phyloP scores from a whole-genome alignment of 2,888 invertebrate species.

The Cosmopolites sordidus region DNA sequence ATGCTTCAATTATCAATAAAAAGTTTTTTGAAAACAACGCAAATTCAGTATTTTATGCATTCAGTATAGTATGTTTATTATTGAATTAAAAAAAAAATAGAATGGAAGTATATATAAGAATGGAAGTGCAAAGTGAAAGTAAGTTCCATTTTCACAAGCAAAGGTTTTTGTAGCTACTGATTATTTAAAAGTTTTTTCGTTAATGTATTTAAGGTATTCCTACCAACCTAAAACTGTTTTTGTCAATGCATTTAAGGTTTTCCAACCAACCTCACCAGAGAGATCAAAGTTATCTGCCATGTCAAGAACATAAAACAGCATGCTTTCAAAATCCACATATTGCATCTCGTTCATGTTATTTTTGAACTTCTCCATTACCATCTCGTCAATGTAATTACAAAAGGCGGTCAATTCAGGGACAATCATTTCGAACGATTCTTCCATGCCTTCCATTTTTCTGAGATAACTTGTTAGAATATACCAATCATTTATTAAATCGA shows the following conservation, averaged over 20 bases:
- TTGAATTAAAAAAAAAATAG: too few species aligned
- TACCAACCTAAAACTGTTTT: conserved; percentile 34
- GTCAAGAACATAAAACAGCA: conserved; percentile 54
- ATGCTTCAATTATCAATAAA: too few species aligned
- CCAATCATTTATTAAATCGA: conserved; percentile 56
- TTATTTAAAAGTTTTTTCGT: conserved; percentile 27
- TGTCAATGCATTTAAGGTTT: too few species aligned
- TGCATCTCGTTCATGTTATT: conserved; percentile 36
- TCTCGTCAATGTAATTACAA: conserved; percentile 46
- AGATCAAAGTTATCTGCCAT: conserved; percentile 54
- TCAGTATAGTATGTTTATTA: too few species aligned
- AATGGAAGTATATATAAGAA: too few species aligned
- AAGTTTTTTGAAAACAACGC: too few species aligned
- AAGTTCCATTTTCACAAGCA: conserved; percentile 33
- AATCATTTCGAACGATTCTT: conserved; percentile 50
- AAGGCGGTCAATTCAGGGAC: conserved; percentile 55
- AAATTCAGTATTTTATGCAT: too few species aligned
- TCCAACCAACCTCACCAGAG: conserved; percentile 53
- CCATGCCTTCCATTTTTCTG: conserved; percentile 42
- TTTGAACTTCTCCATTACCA: conserved; percentile 21
- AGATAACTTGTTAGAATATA: conserved; percentile 51
- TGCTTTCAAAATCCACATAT: conserved; percentile 47
- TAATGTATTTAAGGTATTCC: conserved; percentile 29
- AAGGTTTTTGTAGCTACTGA: conserved; percentile 28
- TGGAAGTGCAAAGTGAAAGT: too few species aligned